Evolutionary conservation across 2,113 vertebrate species (phyloP), one percentile per base, ranked within the genome.

Genomic region (Rhynchomys soricoides): DNA sequence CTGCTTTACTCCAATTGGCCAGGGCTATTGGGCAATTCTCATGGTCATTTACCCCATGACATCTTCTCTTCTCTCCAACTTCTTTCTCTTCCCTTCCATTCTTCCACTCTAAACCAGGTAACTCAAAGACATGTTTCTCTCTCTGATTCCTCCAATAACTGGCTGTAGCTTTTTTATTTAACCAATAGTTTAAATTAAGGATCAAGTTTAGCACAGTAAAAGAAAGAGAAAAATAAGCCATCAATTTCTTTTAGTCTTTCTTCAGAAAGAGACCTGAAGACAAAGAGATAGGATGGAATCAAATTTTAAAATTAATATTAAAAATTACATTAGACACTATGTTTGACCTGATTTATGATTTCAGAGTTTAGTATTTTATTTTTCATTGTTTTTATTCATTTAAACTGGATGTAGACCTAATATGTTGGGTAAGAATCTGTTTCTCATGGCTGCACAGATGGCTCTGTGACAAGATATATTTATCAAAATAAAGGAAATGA

Each of bases 401-500:
- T 92, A 45, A 66, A 89, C 77, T 24, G 83, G 48, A 68, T 92
- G 12, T 83, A 78, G 31, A 29, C 3, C 86, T 96, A 94, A 93
- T 81, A 90, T 79, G 7, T 93, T 52, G 93, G 95, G 50, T 0
- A 93, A 83, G 79, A 96, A 90, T 90, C 50, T 59, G 57, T 64
- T 22, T 57, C 77, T 81, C 45, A 40, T 66, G 52, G 31, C 94
- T 94, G 77, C 55, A 89, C 91, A 98, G 96, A 87, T 77, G 91
- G 92, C 62, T 97, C 91, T 59, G 6, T 57, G 22, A 82, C 96
- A 97, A 95, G 79, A 5, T 15, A 13, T 37, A 95, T 97, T 96
- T 97, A 98, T 97, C 96, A 98, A 88, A 94, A 79, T 91, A 93
- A 97, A 43, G 73, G 29, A 95, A 94, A 96, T 0, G n/a, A 68